Evolutionary conservation across 2,888 invertebrate genomes (phyloP).

Genomic region (Tetragnatha montana): DNA sequence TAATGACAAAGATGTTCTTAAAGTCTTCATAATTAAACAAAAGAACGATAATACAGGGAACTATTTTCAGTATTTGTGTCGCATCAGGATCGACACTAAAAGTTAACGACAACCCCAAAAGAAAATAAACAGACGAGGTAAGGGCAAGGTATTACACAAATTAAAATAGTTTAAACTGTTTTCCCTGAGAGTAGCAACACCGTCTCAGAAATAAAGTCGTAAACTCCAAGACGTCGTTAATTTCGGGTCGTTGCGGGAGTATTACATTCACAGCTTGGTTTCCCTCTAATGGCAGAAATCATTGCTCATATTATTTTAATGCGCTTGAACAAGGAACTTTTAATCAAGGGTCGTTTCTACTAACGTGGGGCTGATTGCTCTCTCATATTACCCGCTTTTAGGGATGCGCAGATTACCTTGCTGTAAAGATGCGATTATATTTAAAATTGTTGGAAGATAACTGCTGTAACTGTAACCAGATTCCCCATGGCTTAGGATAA

Average conservation of each 20-base stretch:
- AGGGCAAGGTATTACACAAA: constrained; percentile 21
- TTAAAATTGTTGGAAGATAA: constrained; percentile 28
- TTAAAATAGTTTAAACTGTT: constrained; percentile 17
- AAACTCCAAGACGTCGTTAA: constrained; percentile 24
- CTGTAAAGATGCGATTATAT: constrained; percentile 28
- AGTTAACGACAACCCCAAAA: constrained; percentile 17
- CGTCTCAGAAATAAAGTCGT: constrained; percentile 26
- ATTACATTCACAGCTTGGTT: constrained; percentile 15
- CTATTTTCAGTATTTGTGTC: no score
- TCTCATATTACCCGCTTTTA: constrained; percentile 16
- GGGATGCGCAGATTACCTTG: constrained; percentile 9
- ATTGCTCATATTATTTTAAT: constrained; percentile 58
- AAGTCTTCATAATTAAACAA: no score
- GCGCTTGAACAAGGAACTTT: constrained; percentile 36
- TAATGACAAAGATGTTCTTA: no score
- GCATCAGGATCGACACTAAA: no score
- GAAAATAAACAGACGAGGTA: constrained; percentile 10
- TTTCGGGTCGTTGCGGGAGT: constrained; percentile 1
- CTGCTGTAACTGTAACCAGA: background rate
- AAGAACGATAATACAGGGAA: no score
- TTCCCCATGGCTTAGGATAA: background rate
- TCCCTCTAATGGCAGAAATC: constrained; percentile 29
- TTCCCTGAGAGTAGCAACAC: constrained; percentile 2
- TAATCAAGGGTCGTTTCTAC: constrained; percentile 39
- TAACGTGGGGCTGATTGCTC: background rate